phyloP scores from a whole-genome alignment of 2,797 vertebrate genomes.

The Leptodactylus fallax region DNA sequence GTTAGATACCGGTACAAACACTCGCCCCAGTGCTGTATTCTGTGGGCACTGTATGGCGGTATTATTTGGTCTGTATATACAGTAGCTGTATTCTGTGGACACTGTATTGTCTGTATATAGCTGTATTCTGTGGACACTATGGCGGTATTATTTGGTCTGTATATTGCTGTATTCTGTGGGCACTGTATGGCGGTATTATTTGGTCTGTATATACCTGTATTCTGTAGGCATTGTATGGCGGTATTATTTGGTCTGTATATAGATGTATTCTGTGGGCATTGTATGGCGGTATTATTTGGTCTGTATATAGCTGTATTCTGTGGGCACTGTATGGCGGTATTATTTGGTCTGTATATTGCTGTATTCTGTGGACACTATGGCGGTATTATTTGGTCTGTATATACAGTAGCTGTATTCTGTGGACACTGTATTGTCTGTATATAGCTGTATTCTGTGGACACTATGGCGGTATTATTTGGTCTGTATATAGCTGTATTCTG shows the following conservation, averaged over 20 bases:
- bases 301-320: too few species aligned
- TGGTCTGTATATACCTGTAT: background rate
- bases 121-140: background rate
- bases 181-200: background rate
- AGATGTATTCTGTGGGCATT: background rate
- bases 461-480: too few species aligned
- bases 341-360: too few species aligned
- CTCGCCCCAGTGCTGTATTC: background rate
- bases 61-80: background rate
- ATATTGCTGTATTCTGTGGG: background rate
- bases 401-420: too few species aligned
- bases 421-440: too few species aligned
- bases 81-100: background rate
- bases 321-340: too few species aligned
- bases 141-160: background rate
- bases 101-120: background rate
- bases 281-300: background rate
- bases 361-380: too few species aligned
- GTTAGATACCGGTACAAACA: too few species aligned
- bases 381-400: too few species aligned
- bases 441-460: too few species aligned
- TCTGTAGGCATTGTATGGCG: background rate
- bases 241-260: background rate
- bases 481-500: too few species aligned
- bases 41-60: background rate